Percentiles rank a stretch among this genome's conserved stretches.
Evolutionary conservation across 2,113 vertebrate species (phyloP).

Genomic region (Pterophyllum scalare): DNA sequence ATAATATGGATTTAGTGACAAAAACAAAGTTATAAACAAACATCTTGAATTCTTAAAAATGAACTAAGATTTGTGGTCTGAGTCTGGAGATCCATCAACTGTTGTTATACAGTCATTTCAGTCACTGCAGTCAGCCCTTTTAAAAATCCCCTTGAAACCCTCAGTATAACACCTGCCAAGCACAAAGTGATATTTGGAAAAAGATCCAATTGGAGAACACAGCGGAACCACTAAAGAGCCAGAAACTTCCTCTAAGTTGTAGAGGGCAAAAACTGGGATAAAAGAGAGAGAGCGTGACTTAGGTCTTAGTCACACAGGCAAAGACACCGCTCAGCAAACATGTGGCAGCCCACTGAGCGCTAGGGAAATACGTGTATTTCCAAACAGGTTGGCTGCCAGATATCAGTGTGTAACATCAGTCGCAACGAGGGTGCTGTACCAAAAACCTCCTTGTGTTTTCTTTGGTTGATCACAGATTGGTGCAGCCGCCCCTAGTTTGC

Average conservation of each 20-base stretch:
- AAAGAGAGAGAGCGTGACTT: not conserved
- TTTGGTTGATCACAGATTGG: too few relatives aligned
- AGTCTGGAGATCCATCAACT: not conserved
- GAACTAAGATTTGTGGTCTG: too few relatives aligned
- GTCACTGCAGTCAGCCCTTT: not conserved
- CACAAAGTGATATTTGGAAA: not conserved
- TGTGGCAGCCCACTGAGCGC: too few relatives aligned
- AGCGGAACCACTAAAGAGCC: not conserved
- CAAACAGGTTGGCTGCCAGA: too few relatives aligned
- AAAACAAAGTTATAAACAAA: not conserved
- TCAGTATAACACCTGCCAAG: not conserved
- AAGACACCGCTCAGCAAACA: too few relatives aligned
- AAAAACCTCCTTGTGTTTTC: too few relatives aligned
- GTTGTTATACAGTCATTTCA: not conserved
- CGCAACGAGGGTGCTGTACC: too few relatives aligned
- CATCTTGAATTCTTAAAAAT: too few relatives aligned
- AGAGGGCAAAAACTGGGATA: not conserved
- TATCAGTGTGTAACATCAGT: too few relatives aligned
- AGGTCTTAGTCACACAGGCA: too few relatives aligned
- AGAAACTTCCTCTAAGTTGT: not conserved
- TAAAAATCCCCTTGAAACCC: not conserved
- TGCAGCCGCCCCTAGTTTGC: too few relatives aligned
- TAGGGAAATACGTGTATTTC: too few relatives aligned
- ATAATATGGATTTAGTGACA: not conserved
- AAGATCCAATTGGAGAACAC: not conserved